Conservation (phyloP, 1,140 invertebrate genomes). For the Hyposmocoma kahamanoa region DNA sequence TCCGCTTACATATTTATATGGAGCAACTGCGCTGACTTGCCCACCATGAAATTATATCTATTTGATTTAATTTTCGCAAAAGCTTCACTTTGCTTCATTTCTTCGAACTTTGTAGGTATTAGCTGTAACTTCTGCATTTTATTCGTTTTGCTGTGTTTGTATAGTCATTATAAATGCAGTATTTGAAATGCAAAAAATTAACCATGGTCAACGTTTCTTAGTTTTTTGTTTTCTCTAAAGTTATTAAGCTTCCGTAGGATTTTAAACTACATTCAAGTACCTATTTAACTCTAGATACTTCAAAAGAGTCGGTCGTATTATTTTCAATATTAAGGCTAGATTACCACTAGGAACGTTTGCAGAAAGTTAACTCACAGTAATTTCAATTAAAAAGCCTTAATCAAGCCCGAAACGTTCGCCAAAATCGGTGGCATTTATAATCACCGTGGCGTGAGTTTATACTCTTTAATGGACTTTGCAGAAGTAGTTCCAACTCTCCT, state of each 20-base stretch:
- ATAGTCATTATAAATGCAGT: too few relatives aligned
- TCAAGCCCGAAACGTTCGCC: constrained; percentile 50
- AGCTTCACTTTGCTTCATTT: too few relatives aligned
- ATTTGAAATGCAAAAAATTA: too few relatives aligned
- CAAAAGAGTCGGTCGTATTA: not conserved
- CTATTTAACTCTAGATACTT: too few relatives aligned
- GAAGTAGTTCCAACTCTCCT: constrained; percentile 68
- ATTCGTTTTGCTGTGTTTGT: too few relatives aligned
- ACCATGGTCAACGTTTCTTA: too few relatives aligned
- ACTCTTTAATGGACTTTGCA: constrained; percentile 67
- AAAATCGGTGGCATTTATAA: constrained; percentile 63
- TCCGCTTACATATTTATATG: constrained; percentile 65
- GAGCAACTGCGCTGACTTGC: constrained; percentile 18
- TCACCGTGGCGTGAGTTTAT: constrained; percentile 58
- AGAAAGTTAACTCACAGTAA: constrained; percentile 41
- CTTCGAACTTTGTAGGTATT: too few relatives aligned
- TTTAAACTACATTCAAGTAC: too few relatives aligned
- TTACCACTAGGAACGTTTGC: constrained; percentile 20
- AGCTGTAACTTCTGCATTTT: too few relatives aligned
- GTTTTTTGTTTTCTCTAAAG: too few relatives aligned
- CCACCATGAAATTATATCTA: constrained; percentile 1
- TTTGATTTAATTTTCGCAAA: not conserved
- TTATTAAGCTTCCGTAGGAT: too few relatives aligned
- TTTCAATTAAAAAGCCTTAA: constrained; percentile 62
- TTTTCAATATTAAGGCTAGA: not conserved